These are phyloP conservation scores for Seriola dumerili DNA, from an alignment of 2,113 vertebrate genomes.

Conservation along the genomic window DNA sequence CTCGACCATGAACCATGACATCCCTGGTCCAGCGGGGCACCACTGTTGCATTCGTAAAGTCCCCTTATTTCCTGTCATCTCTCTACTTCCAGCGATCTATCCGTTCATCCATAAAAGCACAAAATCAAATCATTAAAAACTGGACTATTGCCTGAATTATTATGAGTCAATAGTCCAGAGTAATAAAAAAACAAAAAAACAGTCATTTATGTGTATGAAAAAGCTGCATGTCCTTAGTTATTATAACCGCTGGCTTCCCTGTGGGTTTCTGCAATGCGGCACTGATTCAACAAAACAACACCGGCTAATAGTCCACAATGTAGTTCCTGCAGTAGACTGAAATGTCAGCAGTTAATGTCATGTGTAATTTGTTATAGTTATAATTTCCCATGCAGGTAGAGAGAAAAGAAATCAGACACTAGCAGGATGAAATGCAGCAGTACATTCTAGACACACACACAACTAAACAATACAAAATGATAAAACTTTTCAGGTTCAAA, in stretches of 20 bases:
- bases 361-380: constrained; percentile 20
- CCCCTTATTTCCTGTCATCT: not conserved
- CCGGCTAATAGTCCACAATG: not conserved
- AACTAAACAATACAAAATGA: not conserved
- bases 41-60: not conserved
- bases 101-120: too few species aligned
- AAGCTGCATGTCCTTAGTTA: not conserved
- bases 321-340: constrained; percentile 6
- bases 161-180: not conserved
- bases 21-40: not conserved
- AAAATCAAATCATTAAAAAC: too few species aligned
- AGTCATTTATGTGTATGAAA: not conserved
- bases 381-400: constrained; percentile 3
- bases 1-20: not conserved
- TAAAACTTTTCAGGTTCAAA: not conserved
- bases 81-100: not conserved
- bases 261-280: not conserved
- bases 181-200: not conserved
- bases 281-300: constrained; percentile 4
- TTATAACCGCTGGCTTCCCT: not conserved
- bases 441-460: not conserved
- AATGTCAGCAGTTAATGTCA: constrained; percentile 16
- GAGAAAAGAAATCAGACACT: not conserved
- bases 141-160: not conserved
- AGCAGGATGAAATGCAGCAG: not conserved